Evolutionary conservation across 2,113 vertebrate genomes (phyloP).

Genomic region (Petaurus breviceps): DNA sequence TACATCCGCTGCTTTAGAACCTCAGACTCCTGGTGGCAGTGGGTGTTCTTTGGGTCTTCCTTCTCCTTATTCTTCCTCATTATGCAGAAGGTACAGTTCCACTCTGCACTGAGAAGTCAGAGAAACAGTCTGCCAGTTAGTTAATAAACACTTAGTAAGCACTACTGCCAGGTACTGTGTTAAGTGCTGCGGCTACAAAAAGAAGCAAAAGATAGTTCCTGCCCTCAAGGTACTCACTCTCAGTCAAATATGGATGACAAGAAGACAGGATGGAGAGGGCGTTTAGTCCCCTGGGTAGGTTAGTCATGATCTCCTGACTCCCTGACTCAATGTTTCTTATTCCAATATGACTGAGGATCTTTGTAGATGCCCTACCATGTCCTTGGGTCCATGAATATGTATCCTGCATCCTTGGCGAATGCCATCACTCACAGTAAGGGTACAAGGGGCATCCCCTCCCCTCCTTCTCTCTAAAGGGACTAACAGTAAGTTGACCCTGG

Average conservation of each 20-base stretch:
- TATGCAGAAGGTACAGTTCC: constrained; percentile 60
- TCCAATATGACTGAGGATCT: neutral
- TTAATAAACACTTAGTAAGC: neutral
- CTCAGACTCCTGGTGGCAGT: neutral
- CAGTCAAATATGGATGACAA: neutral
- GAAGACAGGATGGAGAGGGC: neutral
- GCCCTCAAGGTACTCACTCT: neutral
- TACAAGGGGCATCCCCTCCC: neutral
- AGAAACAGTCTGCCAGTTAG: neutral
- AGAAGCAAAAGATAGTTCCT: neutral
- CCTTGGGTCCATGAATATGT: neutral
- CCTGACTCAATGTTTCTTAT: neutral
- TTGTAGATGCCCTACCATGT: neutral
- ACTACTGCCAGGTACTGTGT: neutral
- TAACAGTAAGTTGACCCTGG: neutral
- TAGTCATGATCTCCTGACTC: neutral
- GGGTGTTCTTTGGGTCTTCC: neutral
- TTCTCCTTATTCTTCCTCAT: neutral
- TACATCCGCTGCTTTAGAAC: constrained; percentile 47
- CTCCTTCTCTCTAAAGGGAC: neutral
- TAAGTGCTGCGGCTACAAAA: neutral
- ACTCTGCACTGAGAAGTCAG: constrained; percentile 36
- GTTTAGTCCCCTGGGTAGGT: neutral
- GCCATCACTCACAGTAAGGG: neutral
- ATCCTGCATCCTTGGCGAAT: neutral